Evolutionary conservation across 1,140 invertebrate species (phyloP), one percentile per base, ranked within the genome.

Genomic region (Drosophila mauritiana): DNA sequence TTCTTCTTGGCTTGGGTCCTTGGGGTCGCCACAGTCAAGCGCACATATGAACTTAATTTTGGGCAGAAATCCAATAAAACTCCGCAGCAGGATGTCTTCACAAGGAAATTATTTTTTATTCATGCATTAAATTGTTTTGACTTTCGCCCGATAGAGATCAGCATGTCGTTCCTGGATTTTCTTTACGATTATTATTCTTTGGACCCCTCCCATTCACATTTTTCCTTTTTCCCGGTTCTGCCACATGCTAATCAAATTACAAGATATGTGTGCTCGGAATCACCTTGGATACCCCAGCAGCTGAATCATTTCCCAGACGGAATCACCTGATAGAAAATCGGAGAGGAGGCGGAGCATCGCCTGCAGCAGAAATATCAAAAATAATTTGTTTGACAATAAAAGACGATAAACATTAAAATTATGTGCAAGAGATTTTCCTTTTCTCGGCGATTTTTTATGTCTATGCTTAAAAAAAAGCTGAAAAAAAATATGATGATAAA

Each of bases 361-460:
- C 88, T 91, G 81, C 81, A 89, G 89, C 89, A 69, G 61, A 64
- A 74, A 81, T 91, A 91, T 91, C 78, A 89, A 91, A 91, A 91
- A 91, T 91, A 91, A 91, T 91, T 91, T 91, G 89, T 89, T 91
- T 91, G 89, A 91, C 89, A 91, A 91, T 91, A 91, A 91, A 91
- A 91, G 89, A 91, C 81, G 89, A 91, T 91, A 91, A 91, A 91
- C 89, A 91, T 91, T 89, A 91, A 89, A 91, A 91, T 91, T 89
- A 91, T 91, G 84, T 89, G 64, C 73, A 68, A 80, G 79, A 83
- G 72, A 85, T 85, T 84, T 84, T 59, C 40, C 31, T 64, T 55
- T 72, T 54, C 34, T 53, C 36, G 7, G 11, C 13, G 25, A 37
- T 15, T 69, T 49, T 63, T 65, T 67, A 15, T 36, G 15, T 27